A percentile compares a stretch with the other conserved stretches of the same genome.
phyloP scores from a whole-genome alignment of 2,888 invertebrate genomes.

The Tetrapedia diversipes region DNA sequence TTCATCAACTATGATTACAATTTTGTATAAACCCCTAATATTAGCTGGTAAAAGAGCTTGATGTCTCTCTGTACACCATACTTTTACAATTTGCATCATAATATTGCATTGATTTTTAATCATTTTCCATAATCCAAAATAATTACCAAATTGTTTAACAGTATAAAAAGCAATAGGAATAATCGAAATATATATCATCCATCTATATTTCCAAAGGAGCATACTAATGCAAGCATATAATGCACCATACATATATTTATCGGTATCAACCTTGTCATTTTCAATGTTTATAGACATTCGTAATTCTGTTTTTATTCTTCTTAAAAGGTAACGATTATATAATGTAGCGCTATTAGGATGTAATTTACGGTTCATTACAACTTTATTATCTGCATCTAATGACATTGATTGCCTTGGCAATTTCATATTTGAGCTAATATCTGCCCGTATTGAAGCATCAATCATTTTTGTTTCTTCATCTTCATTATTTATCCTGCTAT shows the following conservation, averaged over 20 bases:
- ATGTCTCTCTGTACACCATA: constrained; percentile 87
- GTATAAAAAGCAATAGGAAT: constrained; percentile 90
- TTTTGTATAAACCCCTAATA: constrained; percentile 89
- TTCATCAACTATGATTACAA: constrained; percentile 87
- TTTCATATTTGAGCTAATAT: constrained; percentile 12
- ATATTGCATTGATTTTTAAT: constrained; percentile 78
- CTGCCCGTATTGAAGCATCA: background rate
- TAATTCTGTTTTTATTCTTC: constrained; percentile 76
- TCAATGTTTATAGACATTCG: constrained; percentile 76
- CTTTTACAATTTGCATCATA: constrained; percentile 81
- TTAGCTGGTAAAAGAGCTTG: constrained; percentile 90
- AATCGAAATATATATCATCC: constrained; percentile 90
- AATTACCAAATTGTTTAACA: constrained; percentile 84
- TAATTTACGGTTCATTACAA: constrained; percentile 38
- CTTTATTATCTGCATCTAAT: constrained; percentile 68
- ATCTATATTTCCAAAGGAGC: constrained; percentile 93
- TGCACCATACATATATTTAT: constrained; percentile 88
- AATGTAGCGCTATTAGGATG: constrained; percentile 32
- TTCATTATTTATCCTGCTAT: background rate
- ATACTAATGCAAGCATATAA: constrained; percentile 93
- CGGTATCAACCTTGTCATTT: constrained; percentile 75
- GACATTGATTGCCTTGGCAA: constrained; percentile 73
- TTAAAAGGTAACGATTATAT: constrained; percentile 76
- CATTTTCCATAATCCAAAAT: constrained; percentile 82
- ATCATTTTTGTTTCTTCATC: constrained; percentile 14